These are phyloP conservation scores for Cottoperca gobio DNA, from an alignment of 2,797 vertebrate species.

Conservation along the genomic window DNA sequence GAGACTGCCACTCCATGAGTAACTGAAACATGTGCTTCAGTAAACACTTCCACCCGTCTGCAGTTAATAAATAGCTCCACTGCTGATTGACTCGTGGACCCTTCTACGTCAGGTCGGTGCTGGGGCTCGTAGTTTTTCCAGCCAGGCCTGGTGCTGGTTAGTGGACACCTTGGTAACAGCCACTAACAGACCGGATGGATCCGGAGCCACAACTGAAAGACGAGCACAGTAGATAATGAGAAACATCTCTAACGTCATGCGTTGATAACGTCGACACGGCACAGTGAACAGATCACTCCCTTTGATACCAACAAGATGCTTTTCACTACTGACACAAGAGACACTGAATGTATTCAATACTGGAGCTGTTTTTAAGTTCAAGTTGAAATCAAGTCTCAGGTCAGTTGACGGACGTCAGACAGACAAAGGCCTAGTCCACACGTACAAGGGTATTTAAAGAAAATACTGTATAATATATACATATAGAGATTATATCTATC, in stretches of 20 bases:
- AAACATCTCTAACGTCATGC: constrained; percentile 31
- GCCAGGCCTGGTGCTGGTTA: constrained; percentile 62
- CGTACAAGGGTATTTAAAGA: too few species aligned
- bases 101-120: constrained; percentile 59
- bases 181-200: constrained; percentile 48
- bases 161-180: constrained; percentile 55
- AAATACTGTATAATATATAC: too few species aligned
- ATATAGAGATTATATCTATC: background rate
- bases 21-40: constrained; percentile 68
- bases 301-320: constrained; percentile 23
- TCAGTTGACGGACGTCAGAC: background rate
- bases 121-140: constrained; percentile 64
- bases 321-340: background rate
- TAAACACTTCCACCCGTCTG: constrained; percentile 73
- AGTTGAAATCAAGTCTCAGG: background rate
- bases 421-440: background rate
- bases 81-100: constrained; percentile 76
- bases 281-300: background rate
- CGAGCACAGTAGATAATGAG: constrained; percentile 44
- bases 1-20: constrained; percentile 47
- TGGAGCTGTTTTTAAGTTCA: background rate
- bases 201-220: constrained; percentile 42
- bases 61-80: constrained; percentile 80
- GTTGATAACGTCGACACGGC: constrained; percentile 7
- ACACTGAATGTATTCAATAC: background rate